phyloP scores from a whole-genome alignment of 1,140 invertebrate species.

The Monochamus saltuarius region DNA sequence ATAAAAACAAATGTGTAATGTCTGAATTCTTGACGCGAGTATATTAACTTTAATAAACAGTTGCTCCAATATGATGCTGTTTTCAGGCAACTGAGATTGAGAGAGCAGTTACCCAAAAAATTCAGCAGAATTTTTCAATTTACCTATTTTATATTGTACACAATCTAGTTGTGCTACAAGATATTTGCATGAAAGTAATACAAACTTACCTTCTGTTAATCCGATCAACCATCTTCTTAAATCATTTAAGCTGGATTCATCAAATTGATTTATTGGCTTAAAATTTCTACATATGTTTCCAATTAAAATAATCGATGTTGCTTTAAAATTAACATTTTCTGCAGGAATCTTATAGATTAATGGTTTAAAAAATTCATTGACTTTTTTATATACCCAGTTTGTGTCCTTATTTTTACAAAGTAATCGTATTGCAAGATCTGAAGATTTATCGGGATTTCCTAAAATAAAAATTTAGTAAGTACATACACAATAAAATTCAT shows the following conservation, averaged over 20 bases:
- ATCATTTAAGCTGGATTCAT: slow-evolving; percentile 22
- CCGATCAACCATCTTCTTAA: slow-evolving; percentile 26
- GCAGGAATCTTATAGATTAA: slow-evolving; percentile 27
- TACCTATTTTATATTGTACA: too few relatives aligned
- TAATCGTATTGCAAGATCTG: slow-evolving; percentile 33
- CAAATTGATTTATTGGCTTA: slow-evolving; percentile 16
- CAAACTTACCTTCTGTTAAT: slow-evolving; percentile 27
- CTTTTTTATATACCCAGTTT: slow-evolving; percentile 37
- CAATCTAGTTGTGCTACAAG: too few relatives aligned
- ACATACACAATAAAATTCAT: too few relatives aligned
- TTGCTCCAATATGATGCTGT: too few relatives aligned
- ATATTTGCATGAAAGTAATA: too few relatives aligned
- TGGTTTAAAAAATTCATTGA: slow-evolving; percentile 34
- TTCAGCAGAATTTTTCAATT: too few relatives aligned
- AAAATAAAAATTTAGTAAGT: slow-evolving; percentile 22
- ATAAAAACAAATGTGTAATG: too few relatives aligned
- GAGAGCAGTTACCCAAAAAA: too few relatives aligned
- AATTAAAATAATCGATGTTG: slow-evolving; percentile 34
- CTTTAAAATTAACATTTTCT: slow-evolving; percentile 39
- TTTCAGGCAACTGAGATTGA: too few relatives aligned
- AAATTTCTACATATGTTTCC: slow-evolving; percentile 32
- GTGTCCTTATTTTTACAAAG: slow-evolving; percentile 36
- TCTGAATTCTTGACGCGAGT: too few relatives aligned
- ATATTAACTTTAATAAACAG: too few relatives aligned
- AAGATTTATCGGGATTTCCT: slow-evolving; percentile 32